These are phyloP conservation scores for Melanostigma gelatinosum DNA, from an alignment of 2,113 vertebrate genomes.

Conservation along the genomic window DNA sequence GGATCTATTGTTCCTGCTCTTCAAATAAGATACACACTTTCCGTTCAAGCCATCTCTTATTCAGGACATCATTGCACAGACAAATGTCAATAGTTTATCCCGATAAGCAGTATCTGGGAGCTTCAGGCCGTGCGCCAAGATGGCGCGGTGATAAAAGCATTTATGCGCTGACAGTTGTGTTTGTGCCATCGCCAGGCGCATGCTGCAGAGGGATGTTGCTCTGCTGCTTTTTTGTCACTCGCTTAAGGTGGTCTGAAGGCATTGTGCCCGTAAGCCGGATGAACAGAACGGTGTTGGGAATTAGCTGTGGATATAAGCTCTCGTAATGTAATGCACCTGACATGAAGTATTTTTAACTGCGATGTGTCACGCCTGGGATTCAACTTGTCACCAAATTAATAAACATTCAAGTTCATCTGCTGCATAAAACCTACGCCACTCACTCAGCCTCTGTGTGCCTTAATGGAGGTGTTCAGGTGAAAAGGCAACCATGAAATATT, in stretches of 20 bases:
- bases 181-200: constrained; percentile 52
- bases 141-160: constrained; percentile 72
- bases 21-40: constrained; percentile 32
- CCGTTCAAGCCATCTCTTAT: constrained; percentile 57
- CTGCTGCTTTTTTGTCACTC: constrained; percentile 62
- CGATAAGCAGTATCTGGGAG: constrained; percentile 76
- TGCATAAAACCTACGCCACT: constrained; percentile 51
- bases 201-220: constrained; percentile 51
- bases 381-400: constrained; percentile 68
- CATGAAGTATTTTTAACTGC: constrained; percentile 72
- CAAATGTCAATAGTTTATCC: constrained; percentile 78
- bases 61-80: constrained; percentile 60
- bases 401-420: constrained; percentile 72
- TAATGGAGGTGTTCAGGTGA: constrained; percentile 74
- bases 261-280: constrained; percentile 65
- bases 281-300: constrained; percentile 62
- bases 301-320: constrained; percentile 66
- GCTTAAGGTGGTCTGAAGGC: constrained; percentile 66
- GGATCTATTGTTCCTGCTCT: constrained; percentile 33
- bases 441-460: constrained; percentile 66
- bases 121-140: constrained; percentile 73
- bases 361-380: constrained; percentile 55
- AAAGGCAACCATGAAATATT: constrained; percentile 74
- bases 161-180: constrained; percentile 69
- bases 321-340: constrained; percentile 73